phyloP scores from a whole-genome alignment of 2,888 invertebrate genomes.

The Tenthredo mesomela region DNA sequence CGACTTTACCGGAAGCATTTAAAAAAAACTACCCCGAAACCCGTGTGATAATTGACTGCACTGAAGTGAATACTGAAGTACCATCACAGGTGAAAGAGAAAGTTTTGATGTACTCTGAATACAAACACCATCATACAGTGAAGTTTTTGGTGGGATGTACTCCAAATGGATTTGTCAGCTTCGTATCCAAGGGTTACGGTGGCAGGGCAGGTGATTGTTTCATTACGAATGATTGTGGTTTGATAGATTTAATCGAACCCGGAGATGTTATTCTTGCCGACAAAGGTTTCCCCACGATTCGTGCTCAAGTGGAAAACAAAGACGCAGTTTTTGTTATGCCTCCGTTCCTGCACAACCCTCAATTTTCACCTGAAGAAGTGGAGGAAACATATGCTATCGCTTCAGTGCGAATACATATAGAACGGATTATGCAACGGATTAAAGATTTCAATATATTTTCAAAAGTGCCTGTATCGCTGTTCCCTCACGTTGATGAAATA shows the following conservation, averaged over 20 bases:
- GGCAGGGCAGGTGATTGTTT: constrained; percentile 60
- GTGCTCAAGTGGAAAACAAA: constrained; percentile 54
- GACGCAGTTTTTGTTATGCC: constrained; percentile 60
- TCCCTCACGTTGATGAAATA: no score
- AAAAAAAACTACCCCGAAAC: no score
- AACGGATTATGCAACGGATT: constrained; percentile 31
- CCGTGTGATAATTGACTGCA: constrained; percentile 58
- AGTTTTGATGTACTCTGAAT: constrained; percentile 60
- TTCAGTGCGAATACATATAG: constrained; percentile 53
- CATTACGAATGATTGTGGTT: constrained; percentile 60
- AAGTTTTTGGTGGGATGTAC: constrained; percentile 62
- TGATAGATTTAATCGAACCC: constrained; percentile 61
- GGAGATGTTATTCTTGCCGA: constrained; percentile 61
- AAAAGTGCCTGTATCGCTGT: no score
- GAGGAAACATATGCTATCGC: constrained; percentile 57
- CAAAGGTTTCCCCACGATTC: constrained; percentile 61
- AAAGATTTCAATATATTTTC: no score
- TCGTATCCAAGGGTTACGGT: constrained; percentile 61
- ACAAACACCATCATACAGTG: constrained; percentile 59
- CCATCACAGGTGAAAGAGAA: constrained; percentile 57
- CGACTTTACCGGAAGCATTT: no score
- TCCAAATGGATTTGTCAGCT: constrained; percentile 60
- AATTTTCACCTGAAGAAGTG: constrained; percentile 59
- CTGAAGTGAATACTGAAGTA: no score
- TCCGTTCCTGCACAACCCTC: constrained; percentile 56